phyloP scores from a whole-genome alignment of 2,888 invertebrate species.

The Drosophila rellima region DNA sequence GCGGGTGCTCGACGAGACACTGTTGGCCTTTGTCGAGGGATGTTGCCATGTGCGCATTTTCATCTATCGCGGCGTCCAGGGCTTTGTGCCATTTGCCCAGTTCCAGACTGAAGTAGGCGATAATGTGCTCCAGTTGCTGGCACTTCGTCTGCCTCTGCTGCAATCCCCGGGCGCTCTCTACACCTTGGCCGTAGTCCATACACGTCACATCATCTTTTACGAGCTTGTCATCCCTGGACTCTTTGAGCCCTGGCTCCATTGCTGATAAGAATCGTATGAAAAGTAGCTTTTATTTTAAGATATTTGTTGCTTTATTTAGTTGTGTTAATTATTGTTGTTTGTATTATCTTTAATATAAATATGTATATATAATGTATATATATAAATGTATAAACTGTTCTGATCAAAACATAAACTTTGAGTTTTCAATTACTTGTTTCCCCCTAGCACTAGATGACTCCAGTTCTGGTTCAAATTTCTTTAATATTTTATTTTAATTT shows the following conservation, averaged over 20 bases:
- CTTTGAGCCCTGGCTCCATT: constrained; percentile 60
- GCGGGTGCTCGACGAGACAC: constrained; percentile 86
- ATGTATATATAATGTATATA: neutral
- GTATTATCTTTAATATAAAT: neutral
- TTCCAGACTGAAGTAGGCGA: constrained; percentile 49
- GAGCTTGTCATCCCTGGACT: constrained; percentile 73
- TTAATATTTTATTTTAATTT: no score
- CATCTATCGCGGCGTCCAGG: constrained; percentile 84
- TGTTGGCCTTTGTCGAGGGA: constrained; percentile 86
- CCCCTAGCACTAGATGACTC: no score
- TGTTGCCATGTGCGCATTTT: constrained; percentile 74
- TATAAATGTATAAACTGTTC: constrained; percentile 1
- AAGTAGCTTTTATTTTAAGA: neutral
- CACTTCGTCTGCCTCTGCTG: constrained; percentile 48
- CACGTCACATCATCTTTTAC: constrained; percentile 71
- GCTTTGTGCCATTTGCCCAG: constrained; percentile 82
- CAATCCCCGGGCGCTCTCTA: constrained; percentile 48
- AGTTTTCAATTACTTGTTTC: no score
- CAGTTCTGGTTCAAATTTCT: no score
- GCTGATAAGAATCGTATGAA: neutral
- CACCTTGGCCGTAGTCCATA: constrained; percentile 62
- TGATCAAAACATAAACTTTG: neutral
- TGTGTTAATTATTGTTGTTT: constrained; percentile 1
- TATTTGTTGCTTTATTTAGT: constrained; percentile 1
- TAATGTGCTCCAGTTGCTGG: constrained; percentile 61